These are phyloP conservation scores for Synergus japonicus DNA, from an alignment of 2,888 invertebrate genomes.

Conservation along the genomic window DNA sequence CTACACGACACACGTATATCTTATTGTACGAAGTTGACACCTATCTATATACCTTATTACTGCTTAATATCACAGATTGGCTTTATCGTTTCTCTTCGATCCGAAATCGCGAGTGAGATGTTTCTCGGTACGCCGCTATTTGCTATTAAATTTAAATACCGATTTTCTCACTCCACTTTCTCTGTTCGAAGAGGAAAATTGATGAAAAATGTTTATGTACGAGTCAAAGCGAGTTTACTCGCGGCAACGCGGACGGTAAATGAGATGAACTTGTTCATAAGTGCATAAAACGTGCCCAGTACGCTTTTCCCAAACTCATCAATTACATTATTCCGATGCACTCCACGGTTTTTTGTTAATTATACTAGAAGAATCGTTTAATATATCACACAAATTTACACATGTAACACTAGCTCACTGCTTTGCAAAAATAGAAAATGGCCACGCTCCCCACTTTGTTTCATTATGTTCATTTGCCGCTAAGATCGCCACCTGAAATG, in stretches of 20 bases:
- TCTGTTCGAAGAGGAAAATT: conserved; percentile 42
- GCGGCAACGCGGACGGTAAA: conserved; percentile 61
- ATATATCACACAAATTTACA: conserved; percentile 72
- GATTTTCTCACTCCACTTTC: conserved; percentile 41
- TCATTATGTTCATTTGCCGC: background rate
- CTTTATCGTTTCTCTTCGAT: conserved; percentile 56
- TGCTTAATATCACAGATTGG: conserved; percentile 74
- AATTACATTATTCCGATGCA: conserved; percentile 57
- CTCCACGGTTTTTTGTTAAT: conserved; percentile 48
- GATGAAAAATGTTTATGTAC: conserved; percentile 56
- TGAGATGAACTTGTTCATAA: conserved; percentile 54
- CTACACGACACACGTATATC: conserved; percentile 54
- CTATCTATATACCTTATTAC: conserved; percentile 69
- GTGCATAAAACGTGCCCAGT: conserved; percentile 59
- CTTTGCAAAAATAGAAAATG: conserved; percentile 77
- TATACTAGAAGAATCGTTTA: conserved; percentile 61
- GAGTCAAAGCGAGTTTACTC: conserved; percentile 56
- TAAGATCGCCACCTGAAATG: background rate
- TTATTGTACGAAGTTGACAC: conserved; percentile 65
- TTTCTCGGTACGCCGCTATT: conserved; percentile 10
- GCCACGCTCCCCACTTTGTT: conserved; percentile 65
- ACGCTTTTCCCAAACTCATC: conserved; percentile 68
- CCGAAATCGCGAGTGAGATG: conserved; percentile 31
- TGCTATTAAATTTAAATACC: conserved; percentile 13
- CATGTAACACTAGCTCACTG: conserved; percentile 73